Percentiles rank a stretch among this genome's conserved stretches.
Conservation (phyloP, 2,113 vertebrate genomes). For the Catagonus wagneri region DNA sequence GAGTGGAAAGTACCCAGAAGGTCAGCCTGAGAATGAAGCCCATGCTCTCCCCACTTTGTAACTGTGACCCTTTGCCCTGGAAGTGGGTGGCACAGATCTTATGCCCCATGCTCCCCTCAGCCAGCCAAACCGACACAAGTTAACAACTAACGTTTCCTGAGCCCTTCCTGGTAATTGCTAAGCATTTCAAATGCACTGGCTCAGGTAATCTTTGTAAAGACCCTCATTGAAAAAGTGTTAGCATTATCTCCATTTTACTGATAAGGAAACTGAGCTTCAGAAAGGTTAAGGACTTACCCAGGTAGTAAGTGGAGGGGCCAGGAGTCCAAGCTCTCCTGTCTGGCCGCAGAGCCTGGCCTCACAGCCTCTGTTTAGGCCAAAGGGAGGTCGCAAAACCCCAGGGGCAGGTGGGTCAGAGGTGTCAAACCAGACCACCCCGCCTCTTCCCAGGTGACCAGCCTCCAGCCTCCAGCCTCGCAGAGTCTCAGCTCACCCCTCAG, state of each 20-base stretch:
- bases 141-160: background rate
- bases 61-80: background rate
- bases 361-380: background rate
- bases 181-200: too few relatives aligned
- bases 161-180: background rate
- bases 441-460: background rate
- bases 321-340: background rate
- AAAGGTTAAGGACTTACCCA: background rate
- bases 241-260: background rate
- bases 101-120: rapidly evolving
- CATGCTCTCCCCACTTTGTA: background rate
- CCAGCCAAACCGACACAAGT: background rate
- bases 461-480: background rate
- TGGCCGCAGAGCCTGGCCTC: background rate
- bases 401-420: background rate
- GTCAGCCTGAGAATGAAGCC: background rate
- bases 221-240: background rate
- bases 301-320: background rate
- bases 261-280: background rate
- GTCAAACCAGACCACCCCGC: background rate
- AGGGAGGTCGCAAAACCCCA: background rate
- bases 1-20: background rate
- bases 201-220: background rate
- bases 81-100: background rate
- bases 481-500: slow-evolving; percentile 13